These are phyloP conservation scores for Ophion costatus DNA, from an alignment of 2,888 invertebrate genomes.

Conservation along the genomic window DNA sequence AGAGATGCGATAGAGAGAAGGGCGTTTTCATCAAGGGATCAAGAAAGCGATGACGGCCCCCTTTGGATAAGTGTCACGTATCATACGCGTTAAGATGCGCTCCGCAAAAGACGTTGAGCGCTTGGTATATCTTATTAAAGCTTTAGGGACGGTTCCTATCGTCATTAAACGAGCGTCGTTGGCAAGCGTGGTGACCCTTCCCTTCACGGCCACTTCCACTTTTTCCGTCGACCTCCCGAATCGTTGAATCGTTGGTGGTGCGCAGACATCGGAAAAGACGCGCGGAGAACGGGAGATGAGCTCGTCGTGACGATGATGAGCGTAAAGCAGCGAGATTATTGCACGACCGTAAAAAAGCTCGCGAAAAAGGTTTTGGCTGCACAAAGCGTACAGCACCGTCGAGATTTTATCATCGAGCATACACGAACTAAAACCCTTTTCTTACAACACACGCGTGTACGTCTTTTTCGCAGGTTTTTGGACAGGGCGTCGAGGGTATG, in stretches of 20 bases:
- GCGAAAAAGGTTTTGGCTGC: constrained; percentile 6
- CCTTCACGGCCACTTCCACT: background rate
- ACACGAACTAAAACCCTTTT: background rate
- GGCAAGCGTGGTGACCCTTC: background rate
- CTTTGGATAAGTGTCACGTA: constrained; percentile 8
- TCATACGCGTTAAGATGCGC: background rate
- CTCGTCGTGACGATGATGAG: constrained; percentile 16
- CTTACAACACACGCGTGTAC: constrained; percentile 17
- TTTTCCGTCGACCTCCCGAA: constrained; percentile 69
- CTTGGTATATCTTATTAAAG: constrained; percentile 35
- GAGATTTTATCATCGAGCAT: constrained; percentile 36
- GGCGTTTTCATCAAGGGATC: constrained; percentile 39
- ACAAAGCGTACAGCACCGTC: background rate
- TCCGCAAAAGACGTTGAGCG: background rate
- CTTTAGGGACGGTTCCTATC: constrained; percentile 75
- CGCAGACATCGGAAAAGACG: background rate
- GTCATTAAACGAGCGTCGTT: constrained; percentile 70
- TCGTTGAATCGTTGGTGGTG: constrained; percentile 70
- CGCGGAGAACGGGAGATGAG: background rate
- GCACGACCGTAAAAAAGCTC: constrained; percentile 23
- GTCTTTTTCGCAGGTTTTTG: constrained; percentile 61
- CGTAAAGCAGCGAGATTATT: constrained; percentile 16
- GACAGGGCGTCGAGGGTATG: constrained; percentile 43
- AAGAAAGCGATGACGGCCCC: constrained; percentile 35
- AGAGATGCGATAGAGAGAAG: background rate